Evolutionary conservation across 2,888 invertebrate genomes (phyloP).

Genomic region (Morpho deidamia): DNA sequence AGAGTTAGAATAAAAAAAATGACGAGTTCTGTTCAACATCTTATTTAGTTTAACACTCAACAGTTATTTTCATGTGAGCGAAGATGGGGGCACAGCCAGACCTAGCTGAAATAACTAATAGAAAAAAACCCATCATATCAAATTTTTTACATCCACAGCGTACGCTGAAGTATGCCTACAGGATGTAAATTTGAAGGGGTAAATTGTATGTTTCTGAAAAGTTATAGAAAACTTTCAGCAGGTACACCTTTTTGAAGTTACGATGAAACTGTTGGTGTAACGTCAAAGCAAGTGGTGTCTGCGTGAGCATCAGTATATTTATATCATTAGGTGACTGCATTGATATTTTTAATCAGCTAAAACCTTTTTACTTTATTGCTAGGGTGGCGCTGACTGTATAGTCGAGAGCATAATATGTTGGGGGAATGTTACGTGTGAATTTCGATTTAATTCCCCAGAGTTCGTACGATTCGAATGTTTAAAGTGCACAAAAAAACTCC

Average conservation of each 20-base stretch:
- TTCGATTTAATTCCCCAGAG: no score
- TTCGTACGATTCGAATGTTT: no score
- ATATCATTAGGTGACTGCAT: conserved; percentile 1
- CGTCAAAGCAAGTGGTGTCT: not conserved
- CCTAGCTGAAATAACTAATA: no score
- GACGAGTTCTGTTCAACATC: no score
- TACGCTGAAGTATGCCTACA: not conserved
- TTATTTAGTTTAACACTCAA: no score
- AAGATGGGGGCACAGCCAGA: no score
- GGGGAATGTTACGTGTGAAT: not conserved
- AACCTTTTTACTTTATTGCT: conserved; percentile 17
- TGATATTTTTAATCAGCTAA: conserved; percentile 17
- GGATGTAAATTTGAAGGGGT: not conserved
- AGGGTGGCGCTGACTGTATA: conserved; percentile 6
- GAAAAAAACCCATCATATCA: no score
- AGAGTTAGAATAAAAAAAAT: no score
- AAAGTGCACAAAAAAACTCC: no score
- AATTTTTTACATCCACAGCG: no score
- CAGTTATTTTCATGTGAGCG: no score
- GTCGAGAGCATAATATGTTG: conserved; percentile 6
- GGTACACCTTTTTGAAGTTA: not conserved
- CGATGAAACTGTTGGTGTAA: not conserved
- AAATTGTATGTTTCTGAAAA: not conserved
- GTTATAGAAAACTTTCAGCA: not conserved
- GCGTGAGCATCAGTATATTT: conserved; percentile 1